Evolutionary conservation across 2,113 vertebrate genomes (phyloP).

Genomic region (Symphodus melops): DNA sequence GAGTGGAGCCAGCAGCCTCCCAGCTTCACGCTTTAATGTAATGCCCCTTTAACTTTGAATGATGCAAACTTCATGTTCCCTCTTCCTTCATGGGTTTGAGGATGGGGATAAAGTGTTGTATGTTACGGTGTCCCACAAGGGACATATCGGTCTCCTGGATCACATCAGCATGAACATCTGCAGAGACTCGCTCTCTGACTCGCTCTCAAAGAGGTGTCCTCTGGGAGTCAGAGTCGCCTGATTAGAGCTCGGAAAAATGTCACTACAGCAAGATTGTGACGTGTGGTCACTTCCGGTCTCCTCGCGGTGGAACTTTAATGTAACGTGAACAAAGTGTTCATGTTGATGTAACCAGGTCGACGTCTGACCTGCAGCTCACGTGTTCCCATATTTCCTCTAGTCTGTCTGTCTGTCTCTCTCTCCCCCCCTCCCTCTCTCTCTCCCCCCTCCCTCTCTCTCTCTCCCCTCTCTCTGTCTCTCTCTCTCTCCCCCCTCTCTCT

Average conservation of each 20-base stretch:
- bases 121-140: background rate
- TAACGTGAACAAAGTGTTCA: too few species aligned
- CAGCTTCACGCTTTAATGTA: constrained; percentile 36
- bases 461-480: too few species aligned
- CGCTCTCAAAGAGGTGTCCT: constrained; percentile 14
- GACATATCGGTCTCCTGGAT: constrained; percentile 23
- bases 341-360: too few species aligned
- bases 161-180: constrained; percentile 16
- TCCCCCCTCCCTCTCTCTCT: too few species aligned
- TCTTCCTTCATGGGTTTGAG: constrained; percentile 22
- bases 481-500: too few species aligned
- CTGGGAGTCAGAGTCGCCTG: background rate
- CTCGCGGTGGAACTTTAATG: too few species aligned
- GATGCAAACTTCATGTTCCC: constrained; percentile 55
- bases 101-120: constrained; percentile 14
- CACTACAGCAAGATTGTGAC: too few species aligned
- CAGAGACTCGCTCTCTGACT: constrained; percentile 7
- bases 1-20: constrained; percentile 48
- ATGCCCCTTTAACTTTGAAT: constrained; percentile 59
- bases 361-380: too few species aligned
- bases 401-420: too few species aligned
- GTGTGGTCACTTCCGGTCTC: too few species aligned
- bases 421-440: too few species aligned
- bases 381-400: too few species aligned
- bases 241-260: background rate